These are phyloP conservation scores for Parauchenoglanis ngamensis DNA, from an alignment of 2,797 vertebrate species.

Conservation along the genomic window DNA sequence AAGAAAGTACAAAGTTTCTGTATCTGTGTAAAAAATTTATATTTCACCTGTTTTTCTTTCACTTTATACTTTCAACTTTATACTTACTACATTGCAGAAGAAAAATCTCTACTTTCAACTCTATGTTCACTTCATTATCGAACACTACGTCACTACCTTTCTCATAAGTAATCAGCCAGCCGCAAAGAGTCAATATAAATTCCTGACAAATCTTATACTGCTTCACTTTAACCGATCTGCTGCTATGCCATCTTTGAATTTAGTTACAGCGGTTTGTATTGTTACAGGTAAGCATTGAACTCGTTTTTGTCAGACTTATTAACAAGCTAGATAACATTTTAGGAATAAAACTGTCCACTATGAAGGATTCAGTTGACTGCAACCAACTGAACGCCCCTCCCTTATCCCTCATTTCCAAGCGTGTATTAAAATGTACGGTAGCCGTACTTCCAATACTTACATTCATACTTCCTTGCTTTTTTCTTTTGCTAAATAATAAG, in stretches of 20 bases:
- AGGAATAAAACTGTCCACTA: not conserved
- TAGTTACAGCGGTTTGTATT: not conserved
- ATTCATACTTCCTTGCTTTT: too few species aligned
- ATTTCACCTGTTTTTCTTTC: not conserved
- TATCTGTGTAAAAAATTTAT: not conserved
- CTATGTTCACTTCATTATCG: not conserved
- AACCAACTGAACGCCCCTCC: too few species aligned
- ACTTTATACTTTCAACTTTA: not conserved
- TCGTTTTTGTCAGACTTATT: not conserved
- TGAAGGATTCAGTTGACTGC: too few species aligned
- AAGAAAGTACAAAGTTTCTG: not conserved
- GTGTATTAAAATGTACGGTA: too few species aligned
- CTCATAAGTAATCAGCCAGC: too few species aligned
- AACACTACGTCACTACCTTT: not conserved
- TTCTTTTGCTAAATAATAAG: too few species aligned
- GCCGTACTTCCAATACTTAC: too few species aligned
- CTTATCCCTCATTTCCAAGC: too few species aligned
- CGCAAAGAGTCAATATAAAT: not conserved
- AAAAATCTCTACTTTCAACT: not conserved
- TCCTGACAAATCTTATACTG: not conserved
- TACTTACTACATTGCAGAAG: not conserved
- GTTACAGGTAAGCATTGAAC: not conserved
- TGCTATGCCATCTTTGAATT: not conserved
- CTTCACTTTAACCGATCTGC: not conserved
- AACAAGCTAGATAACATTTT: not conserved